Conservation (phyloP, 2,888 invertebrate species). For the Drosophila meridiana region DNA sequence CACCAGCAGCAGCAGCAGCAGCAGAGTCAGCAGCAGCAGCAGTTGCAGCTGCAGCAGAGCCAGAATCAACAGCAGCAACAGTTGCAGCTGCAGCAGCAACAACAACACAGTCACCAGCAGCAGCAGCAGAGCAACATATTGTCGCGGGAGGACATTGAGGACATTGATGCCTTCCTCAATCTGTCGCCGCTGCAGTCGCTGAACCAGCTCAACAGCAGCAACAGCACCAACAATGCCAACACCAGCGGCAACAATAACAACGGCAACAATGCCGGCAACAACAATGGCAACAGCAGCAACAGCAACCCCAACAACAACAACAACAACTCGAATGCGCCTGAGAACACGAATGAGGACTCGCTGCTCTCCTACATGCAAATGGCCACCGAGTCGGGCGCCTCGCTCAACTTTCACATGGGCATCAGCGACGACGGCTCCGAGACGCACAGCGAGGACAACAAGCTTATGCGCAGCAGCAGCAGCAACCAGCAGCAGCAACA, state of each 20-base stretch:
- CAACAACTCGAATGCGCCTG: constrained; percentile 57
- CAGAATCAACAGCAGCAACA: constrained; percentile 67
- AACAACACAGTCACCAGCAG: constrained; percentile 32
- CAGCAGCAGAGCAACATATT: constrained; percentile 65
- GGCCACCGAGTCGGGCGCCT: constrained; percentile 78
- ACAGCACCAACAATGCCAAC: constrained; percentile 21
- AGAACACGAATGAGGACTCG: constrained; percentile 79
- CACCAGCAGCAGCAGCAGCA: constrained; percentile 59
- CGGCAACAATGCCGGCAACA: constrained; percentile 33
- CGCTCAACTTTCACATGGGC: constrained; percentile 83
- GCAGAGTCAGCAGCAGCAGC: constrained; percentile 55
- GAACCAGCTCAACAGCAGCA: constrained; percentile 36
- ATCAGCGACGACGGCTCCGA: constrained; percentile 80
- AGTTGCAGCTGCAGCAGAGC: constrained; percentile 52
- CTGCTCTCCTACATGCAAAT: constrained; percentile 84
- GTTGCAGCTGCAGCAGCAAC: constrained; percentile 61
- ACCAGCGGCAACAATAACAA: constrained; percentile 41
- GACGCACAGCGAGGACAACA: constrained; percentile 77
- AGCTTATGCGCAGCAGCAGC: constrained; percentile 32
- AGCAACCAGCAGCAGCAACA: constrained; percentile 43
- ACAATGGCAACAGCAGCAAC: constrained; percentile 30
- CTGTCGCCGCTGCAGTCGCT: constrained; percentile 79
- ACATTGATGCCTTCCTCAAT: constrained; percentile 83
- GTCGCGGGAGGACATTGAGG: constrained; percentile 79
- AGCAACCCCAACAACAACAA: constrained; percentile 35